Evolutionary conservation across 2,113 vertebrate genomes (phyloP).

Genomic region (Thermophis baileyi): DNA sequence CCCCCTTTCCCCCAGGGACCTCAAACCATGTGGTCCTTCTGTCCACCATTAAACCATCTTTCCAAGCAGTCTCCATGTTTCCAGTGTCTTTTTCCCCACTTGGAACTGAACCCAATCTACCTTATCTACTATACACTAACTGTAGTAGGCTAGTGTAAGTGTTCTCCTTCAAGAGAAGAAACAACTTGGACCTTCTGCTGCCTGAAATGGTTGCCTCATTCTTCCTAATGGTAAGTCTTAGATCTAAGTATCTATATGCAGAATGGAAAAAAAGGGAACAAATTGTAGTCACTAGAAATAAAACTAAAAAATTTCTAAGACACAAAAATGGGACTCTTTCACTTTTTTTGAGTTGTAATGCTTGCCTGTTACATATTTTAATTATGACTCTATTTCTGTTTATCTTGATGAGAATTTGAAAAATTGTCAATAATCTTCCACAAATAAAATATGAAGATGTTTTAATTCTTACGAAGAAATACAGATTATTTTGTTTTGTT

Average conservation of each 20-base stretch:
- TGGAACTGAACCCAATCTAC: too few relatives aligned
- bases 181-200: neutral
- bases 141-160: neutral
- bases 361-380: neutral
- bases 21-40: too few relatives aligned
- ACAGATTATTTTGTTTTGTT: too few relatives aligned
- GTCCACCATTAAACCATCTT: too few relatives aligned
- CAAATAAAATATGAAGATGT: too few relatives aligned
- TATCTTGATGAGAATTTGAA: too few relatives aligned
- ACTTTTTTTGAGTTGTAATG: neutral
- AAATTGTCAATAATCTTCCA: too few relatives aligned
- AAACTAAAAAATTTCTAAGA: neutral
- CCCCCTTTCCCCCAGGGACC: too few relatives aligned
- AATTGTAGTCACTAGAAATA: neutral
- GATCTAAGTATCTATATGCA: neutral
- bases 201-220: neutral
- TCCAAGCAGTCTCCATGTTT: too few relatives aligned
- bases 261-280: neutral
- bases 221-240: neutral
- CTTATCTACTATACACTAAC: neutral
- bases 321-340: neutral
- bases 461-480: too few relatives aligned
- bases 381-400: too few relatives aligned
- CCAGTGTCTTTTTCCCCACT: too few relatives aligned
- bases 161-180: neutral